Percentiles rank a stretch among this genome's conserved stretches.
Evolutionary conservation across 1,140 invertebrate species (phyloP).

Genomic region (Notospermus geniculatus): DNA sequence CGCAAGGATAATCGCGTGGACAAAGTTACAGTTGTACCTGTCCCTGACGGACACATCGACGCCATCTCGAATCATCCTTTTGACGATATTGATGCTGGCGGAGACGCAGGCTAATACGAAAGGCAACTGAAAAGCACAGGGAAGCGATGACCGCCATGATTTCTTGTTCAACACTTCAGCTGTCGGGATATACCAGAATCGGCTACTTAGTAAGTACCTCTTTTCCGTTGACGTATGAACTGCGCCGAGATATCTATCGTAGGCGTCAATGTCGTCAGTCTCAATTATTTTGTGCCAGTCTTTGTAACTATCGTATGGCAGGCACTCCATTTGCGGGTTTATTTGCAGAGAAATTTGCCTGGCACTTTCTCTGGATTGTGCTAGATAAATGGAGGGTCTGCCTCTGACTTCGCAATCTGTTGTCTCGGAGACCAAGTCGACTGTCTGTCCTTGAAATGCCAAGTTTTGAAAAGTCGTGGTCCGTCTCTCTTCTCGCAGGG

Average conservation of each 20-base stretch:
- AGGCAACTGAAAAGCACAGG: not conserved
- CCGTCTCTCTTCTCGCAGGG: too few species aligned
- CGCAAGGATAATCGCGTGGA: slow-evolving; percentile 3
- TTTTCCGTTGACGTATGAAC: not conserved
- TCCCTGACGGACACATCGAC: slow-evolving; percentile 2
- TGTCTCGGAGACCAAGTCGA: too few species aligned
- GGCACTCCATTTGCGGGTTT: not conserved
- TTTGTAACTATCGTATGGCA: not conserved
- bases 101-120: not conserved
- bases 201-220: not conserved
- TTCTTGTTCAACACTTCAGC: not conserved
- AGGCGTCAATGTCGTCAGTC: not conserved
- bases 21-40: slow-evolving; percentile 1
- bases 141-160: too few species aligned
- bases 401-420: too few species aligned
- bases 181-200: not conserved
- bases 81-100: not conserved
- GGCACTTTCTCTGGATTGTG: too few species aligned
- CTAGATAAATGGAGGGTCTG: too few species aligned
- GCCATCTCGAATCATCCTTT: not conserved
- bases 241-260: not conserved
- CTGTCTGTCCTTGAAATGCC: too few species aligned
- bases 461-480: too few species aligned
- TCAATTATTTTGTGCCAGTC: slow-evolving; percentile 7
- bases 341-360: too few species aligned